Percentiles rank a stretch among this genome's conserved stretches.
Evolutionary conservation across 2,113 vertebrate species (phyloP).

Genomic region (Ranitomeya variabilis): DNA sequence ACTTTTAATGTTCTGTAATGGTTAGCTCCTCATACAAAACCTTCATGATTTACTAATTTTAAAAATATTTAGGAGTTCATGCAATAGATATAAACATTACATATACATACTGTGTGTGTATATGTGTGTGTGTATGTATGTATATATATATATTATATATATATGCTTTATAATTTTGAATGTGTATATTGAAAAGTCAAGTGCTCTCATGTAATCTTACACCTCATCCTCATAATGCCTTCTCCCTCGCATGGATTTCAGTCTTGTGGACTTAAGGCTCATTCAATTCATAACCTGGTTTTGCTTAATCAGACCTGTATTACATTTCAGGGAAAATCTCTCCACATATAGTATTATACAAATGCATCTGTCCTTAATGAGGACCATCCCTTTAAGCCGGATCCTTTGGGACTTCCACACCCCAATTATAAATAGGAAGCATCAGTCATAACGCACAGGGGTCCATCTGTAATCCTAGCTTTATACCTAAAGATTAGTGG

Average conservation of each 20-base stretch:
- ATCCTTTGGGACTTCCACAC: conserved; percentile 9
- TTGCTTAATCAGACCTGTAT: not conserved
- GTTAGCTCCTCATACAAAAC: no score
- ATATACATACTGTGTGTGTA: no score
- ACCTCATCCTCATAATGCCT: no score
- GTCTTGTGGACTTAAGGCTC: not conserved
- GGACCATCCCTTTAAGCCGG: conserved; percentile 25
- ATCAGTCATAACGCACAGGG: not conserved
- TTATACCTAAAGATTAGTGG: conserved; percentile 39
- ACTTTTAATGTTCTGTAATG: no score
- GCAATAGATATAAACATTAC: no score
- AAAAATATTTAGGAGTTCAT: no score
- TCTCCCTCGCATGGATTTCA: not conserved
- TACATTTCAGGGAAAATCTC: not conserved
- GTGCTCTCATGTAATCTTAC: not conserved
- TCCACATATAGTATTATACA: not conserved
- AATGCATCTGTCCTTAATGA: conserved; percentile 4
- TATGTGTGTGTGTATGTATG: no score
- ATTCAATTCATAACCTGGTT: not conserved
- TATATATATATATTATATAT: no score
- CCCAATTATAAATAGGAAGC: conserved; percentile 37
- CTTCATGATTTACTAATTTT: no score
- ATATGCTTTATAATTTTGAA: no score
- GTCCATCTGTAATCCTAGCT: conserved; percentile 10
- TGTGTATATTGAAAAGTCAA: not conserved